phyloP scores from a whole-genome alignment of 1,140 invertebrate species.

The Prorops nasuta region DNA sequence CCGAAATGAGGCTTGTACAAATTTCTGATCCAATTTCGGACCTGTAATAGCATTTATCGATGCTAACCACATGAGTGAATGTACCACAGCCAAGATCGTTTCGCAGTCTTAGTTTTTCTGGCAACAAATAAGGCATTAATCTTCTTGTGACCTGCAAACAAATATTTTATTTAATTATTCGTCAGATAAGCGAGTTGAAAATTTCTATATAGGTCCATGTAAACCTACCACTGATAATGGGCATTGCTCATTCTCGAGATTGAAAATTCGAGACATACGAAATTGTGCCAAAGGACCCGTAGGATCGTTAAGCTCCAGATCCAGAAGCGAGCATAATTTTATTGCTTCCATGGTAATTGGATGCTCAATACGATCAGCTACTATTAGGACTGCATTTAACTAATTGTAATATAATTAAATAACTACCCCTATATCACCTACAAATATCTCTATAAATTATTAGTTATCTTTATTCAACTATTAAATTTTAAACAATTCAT shows the following conservation, averaged over 20 bases:
- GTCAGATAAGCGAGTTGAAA: too few species aligned
- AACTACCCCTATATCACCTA: too few species aligned
- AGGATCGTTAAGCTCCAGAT: neutral
- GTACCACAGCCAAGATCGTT: slow-evolving; percentile 11
- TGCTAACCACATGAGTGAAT: slow-evolving; percentile 4
- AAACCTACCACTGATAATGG: slow-evolving; percentile 3
- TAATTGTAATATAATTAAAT: too few species aligned
- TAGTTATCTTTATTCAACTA: too few species aligned
- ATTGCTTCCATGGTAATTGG: neutral
- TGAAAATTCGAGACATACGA: neutral
- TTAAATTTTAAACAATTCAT: too few species aligned
- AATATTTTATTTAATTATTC: too few species aligned
- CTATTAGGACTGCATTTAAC: too few species aligned
- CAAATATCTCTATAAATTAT: too few species aligned
- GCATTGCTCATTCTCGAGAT: neutral
- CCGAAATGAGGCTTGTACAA: slow-evolving; percentile 8
- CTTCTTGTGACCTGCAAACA: slow-evolving; percentile 2
- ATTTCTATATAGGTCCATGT: too few species aligned
- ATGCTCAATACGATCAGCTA: too few species aligned
- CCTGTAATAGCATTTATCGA: slow-evolving; percentile 7
- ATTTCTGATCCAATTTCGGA: neutral
- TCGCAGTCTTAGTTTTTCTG: neutral
- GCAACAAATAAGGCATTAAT: neutral
- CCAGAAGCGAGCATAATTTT: too few species aligned
- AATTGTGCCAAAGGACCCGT: neutral